Percentiles rank a stretch among this genome's conserved stretches.
phyloP scores from a whole-genome alignment of 2,113 vertebrate genomes.

The Hypomesus transpacificus region DNA sequence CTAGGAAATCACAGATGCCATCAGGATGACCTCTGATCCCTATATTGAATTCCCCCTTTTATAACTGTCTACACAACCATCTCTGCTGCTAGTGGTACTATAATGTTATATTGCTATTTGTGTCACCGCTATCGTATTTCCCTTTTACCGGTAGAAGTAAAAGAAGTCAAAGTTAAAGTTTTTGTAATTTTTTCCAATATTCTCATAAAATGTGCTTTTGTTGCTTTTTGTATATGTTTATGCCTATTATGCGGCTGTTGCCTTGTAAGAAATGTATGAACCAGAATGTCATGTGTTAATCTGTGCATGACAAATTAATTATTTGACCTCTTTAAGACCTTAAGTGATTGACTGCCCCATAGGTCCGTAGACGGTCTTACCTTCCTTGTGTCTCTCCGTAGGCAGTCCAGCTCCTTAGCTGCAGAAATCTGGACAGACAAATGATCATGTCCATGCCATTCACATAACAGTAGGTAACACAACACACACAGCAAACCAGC shows the following conservation, averaged over 20 bases:
- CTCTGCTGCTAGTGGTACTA: too few relatives aligned
- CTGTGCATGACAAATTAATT: too few relatives aligned
- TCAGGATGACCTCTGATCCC: background rate
- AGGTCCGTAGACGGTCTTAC: slow-evolving; percentile 59
- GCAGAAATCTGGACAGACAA: slow-evolving; percentile 57
- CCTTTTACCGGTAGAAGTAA: background rate
- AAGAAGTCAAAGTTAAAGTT: background rate
- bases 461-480: background rate
- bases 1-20: slow-evolving; percentile 56
- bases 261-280: too few relatives aligned
- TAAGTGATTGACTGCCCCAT: background rate
- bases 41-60: too few relatives aligned
- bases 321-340: too few relatives aligned
- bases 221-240: too few relatives aligned
- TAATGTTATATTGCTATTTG: too few relatives aligned
- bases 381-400: slow-evolving; percentile 79
- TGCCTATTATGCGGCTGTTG: too few relatives aligned
- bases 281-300: too few relatives aligned
- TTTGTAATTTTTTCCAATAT: background rate
- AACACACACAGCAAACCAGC: background rate
- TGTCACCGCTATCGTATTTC: background rate
- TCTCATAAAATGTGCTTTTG: too few relatives aligned
- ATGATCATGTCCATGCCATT: background rate
- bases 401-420: slow-evolving; percentile 65
- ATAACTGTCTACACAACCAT: too few relatives aligned